phyloP scores from a whole-genome alignment of 2,797 vertebrate species.

The Danio jaintianensis region DNA sequence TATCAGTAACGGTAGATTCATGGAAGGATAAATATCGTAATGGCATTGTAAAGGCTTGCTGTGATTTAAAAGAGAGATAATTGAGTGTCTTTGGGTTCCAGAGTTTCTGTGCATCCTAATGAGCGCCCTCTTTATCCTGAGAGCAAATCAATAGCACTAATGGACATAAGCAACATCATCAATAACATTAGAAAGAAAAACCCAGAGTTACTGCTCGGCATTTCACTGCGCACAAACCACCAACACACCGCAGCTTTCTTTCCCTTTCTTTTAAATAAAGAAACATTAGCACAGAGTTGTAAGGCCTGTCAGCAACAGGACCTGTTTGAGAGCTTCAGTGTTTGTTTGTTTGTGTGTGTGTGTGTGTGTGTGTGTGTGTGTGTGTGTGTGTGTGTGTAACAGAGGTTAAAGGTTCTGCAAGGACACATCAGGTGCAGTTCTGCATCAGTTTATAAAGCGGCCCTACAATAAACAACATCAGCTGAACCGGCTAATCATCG shows the following conservation, averaged over 20 bases:
- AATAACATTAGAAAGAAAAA: constrained; percentile 22
- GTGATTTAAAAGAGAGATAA: constrained; percentile 26
- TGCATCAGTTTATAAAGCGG: constrained; percentile 2
- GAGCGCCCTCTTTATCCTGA: constrained; percentile 19
- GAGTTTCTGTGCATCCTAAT: constrained; percentile 30
- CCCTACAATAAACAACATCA: not conserved
- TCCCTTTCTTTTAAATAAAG: not conserved
- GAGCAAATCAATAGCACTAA: constrained; percentile 42
- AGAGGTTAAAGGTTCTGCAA: constrained; percentile 22
- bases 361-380: no score
- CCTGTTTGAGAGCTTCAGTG: constrained; percentile 3
- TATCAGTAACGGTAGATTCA: not conserved
- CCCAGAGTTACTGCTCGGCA: not conserved
- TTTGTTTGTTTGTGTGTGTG: no score
- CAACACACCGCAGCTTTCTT: not conserved
- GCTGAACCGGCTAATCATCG: no score
- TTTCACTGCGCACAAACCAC: not conserved
- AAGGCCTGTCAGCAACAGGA: not conserved
- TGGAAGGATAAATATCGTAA: not conserved
- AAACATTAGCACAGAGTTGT: not conserved
- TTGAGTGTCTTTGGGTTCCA: constrained; percentile 6
- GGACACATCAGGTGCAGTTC: constrained; percentile 11
- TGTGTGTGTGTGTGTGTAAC: no score
- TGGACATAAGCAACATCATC: constrained; percentile 18
- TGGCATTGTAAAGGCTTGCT: not conserved